These are phyloP conservation scores for Gobius niger DNA, from an alignment of 2,113 vertebrate species.

Conservation along the genomic window DNA sequence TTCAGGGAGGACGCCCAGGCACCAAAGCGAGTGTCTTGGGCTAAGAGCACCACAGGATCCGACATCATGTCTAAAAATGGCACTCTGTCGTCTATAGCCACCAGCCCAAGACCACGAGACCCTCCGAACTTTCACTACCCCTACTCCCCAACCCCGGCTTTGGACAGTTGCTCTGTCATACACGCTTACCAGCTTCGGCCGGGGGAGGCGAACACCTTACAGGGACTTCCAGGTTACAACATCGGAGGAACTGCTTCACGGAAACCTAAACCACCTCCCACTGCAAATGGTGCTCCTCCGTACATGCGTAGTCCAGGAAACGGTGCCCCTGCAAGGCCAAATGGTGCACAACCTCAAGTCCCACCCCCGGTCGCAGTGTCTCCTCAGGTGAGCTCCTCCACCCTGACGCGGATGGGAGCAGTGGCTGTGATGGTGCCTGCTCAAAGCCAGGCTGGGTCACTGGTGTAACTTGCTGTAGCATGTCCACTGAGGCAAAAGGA, in stretches of 20 bases:
- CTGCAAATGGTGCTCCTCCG: constrained; percentile 58
- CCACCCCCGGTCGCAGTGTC: constrained; percentile 45
- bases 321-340: constrained; percentile 65
- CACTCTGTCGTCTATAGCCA: constrained; percentile 85
- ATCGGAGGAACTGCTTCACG: constrained; percentile 48
- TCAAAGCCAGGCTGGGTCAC: constrained; percentile 85
- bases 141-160: constrained; percentile 65
- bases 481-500: neutral
- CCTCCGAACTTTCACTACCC: constrained; percentile 66
- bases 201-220: constrained; percentile 68
- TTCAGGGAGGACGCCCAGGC: constrained; percentile 86
- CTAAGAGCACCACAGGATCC: constrained; percentile 80
- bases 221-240: constrained; percentile 80
- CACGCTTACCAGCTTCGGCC: constrained; percentile 73
- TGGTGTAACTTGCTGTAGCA: constrained; percentile 76
- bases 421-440: constrained; percentile 84
- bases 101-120: constrained; percentile 72
- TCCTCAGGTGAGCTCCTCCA: constrained; percentile 65
- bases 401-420: constrained; percentile 78
- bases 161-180: constrained; percentile 73
- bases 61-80: constrained; percentile 87
- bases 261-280: constrained; percentile 55
- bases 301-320: constrained; percentile 44
- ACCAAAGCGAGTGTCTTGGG: constrained; percentile 85
- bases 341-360: constrained; percentile 75